These are phyloP conservation scores for Argya squamiceps DNA, from an alignment of 2,797 vertebrate genomes.

Conservation along the genomic window DNA sequence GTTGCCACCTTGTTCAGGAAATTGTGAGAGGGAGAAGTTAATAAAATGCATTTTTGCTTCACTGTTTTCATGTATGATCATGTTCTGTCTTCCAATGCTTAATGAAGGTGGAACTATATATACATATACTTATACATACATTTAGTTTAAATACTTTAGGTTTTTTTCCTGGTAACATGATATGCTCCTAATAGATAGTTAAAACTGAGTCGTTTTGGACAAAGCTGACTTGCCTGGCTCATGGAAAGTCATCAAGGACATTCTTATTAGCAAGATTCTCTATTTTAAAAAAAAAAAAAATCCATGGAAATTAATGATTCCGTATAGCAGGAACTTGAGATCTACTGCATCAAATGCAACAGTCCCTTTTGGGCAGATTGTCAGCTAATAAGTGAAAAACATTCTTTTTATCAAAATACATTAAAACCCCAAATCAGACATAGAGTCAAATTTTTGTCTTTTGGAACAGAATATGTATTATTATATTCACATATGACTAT, in stretches of 20 bases:
- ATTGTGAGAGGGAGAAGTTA: conserved; percentile 69
- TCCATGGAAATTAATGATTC: background rate
- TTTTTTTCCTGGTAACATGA: background rate
- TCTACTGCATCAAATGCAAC: background rate
- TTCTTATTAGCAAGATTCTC: background rate
- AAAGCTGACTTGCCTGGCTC: background rate
- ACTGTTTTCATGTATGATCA: background rate
- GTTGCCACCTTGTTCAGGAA: conserved; percentile 91
- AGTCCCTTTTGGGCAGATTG: background rate
- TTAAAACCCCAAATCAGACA: background rate
- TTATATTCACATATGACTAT: accelerated
- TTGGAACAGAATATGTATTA: background rate
- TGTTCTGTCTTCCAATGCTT: conserved; percentile 32
- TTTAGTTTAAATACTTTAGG: background rate
- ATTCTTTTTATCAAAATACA: background rate
- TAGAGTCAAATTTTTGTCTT: background rate
- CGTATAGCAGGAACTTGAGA: background rate
- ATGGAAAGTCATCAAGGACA: background rate
- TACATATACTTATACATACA: background rate
- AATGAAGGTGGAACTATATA: conserved; percentile 5
- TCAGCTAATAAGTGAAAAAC: background rate
- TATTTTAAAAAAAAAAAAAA: background rate
- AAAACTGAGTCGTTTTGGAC: background rate
- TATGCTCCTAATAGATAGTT: background rate
- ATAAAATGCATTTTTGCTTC: conserved; percentile 24